Percentiles rank a stretch among this genome's conserved stretches.
Evolutionary conservation across 1,140 invertebrate genomes (phyloP).

Genomic region (Brachionus plicatilis): DNA sequence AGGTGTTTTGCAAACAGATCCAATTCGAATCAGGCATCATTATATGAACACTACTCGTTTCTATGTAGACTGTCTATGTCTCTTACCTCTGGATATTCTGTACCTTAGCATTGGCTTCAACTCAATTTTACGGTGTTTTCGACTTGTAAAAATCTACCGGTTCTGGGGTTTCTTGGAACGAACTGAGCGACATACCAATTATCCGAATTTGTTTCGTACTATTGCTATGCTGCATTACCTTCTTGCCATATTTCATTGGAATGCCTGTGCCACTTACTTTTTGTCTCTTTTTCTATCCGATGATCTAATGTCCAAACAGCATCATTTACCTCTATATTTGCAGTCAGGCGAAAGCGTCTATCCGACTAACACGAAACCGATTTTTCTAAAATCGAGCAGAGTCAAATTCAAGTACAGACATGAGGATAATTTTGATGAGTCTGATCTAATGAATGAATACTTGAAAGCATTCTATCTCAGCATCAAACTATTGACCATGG

Average conservation of each 20-base stretch:
- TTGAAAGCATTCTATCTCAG: slow-evolving; percentile 97
- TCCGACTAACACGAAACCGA: not conserved
- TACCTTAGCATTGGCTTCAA: slow-evolving; percentile 97
- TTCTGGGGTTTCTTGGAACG: slow-evolving; percentile 98
- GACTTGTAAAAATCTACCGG: slow-evolving; percentile 92
- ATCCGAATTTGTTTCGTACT: slow-evolving; percentile 91
- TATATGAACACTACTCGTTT: slow-evolving; percentile 98
- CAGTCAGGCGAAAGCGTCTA: not conserved
- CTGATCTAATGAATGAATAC: slow-evolving; percentile 63
- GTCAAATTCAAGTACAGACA: not conserved
- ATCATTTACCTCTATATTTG: not conserved
- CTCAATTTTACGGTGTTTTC: slow-evolving; percentile 89
- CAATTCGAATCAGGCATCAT: slow-evolving; percentile 82
- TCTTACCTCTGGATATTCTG: slow-evolving; percentile 91
- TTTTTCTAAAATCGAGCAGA: not conserved
- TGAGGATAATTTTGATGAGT: not conserved
- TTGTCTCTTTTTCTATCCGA: slow-evolving; percentile 30
- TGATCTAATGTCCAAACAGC: slow-evolving; percentile 7
- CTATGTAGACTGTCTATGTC: slow-evolving; percentile 95
- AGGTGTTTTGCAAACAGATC: slow-evolving; percentile 89
- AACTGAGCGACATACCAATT: slow-evolving; percentile 95
- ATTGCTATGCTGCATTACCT: slow-evolving; percentile 87
- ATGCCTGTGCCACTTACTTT: slow-evolving; percentile 92
- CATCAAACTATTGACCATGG: slow-evolving; percentile 85
- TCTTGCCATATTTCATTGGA: slow-evolving; percentile 98